These are phyloP conservation scores for Oxyruncus cristatus DNA, from an alignment of 2,113 vertebrate species.

Conservation along the genomic window DNA sequence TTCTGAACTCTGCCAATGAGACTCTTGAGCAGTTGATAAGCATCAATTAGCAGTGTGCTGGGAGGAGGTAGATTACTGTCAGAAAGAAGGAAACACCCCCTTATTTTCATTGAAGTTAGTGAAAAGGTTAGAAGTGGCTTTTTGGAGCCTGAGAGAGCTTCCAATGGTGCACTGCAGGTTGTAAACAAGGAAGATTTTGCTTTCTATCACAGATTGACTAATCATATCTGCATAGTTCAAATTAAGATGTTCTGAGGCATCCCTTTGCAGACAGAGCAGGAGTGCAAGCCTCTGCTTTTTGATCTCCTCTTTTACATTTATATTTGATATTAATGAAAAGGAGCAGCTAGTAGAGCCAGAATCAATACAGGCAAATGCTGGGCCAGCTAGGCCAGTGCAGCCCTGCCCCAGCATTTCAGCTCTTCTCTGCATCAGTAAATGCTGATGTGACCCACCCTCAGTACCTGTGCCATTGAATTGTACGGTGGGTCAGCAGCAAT, in stretches of 20 bases:
- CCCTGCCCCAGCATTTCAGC: neutral
- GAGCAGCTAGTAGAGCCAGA: neutral
- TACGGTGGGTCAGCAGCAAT: neutral
- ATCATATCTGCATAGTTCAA: slow-evolving; percentile 14
- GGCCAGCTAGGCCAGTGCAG: neutral
- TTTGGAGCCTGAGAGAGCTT: neutral
- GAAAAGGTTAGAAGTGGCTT: neutral
- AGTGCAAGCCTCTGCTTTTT: neutral
- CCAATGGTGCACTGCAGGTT: neutral
- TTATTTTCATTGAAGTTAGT: neutral
- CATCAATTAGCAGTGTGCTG: neutral
- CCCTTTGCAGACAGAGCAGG: neutral
- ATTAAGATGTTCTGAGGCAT: neutral
- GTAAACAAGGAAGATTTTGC: neutral
- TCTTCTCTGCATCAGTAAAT: neutral
- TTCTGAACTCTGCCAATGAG: neutral
- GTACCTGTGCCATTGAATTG: neutral
- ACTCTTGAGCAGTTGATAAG: neutral
- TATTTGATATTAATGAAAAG: neutral
- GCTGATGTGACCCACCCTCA: neutral
- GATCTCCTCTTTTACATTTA: neutral
- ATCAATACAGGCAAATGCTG: neutral
- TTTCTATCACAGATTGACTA: neutral
- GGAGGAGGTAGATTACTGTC: neutral
- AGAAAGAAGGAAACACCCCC: neutral